Percentiles rank a stretch among this genome's conserved stretches.
These are phyloP conservation scores for Serinus canaria DNA, from an alignment of 2,113 vertebrate species.

Conservation along the genomic window DNA sequence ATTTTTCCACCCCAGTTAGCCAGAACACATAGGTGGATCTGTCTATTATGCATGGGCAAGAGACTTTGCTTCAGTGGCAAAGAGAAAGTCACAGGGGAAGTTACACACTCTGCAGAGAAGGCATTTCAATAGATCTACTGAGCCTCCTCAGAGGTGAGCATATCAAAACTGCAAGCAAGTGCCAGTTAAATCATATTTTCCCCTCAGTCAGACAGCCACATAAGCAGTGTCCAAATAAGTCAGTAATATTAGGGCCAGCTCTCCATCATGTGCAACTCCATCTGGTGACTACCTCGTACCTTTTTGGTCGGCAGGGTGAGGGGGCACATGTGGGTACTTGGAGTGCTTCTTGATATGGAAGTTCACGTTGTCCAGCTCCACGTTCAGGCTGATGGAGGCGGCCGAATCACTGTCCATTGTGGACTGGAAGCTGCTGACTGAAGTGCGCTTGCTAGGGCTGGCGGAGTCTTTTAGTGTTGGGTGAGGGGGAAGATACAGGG, in stretches of 20 bases:
- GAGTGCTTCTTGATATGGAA: conserved; percentile 99
- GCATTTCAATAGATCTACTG: background rate
- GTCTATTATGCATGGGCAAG: background rate
- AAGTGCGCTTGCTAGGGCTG: conserved; percentile 97
- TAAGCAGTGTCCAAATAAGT: conserved; percentile 16
- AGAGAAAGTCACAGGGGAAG: conserved; percentile 73
- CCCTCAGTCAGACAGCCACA: conserved; percentile 6
- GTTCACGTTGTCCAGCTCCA: conserved; percentile 99
- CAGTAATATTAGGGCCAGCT: conserved; percentile 10
- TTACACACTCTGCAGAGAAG: conserved; percentile 72
- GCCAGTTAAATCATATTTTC: background rate
- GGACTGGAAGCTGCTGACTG: conserved; percentile 98
- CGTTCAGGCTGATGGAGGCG: conserved; percentile 96
- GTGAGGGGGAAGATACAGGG: conserved; percentile 71
- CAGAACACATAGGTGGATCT: background rate
- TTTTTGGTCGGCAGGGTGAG: conserved; percentile 92
- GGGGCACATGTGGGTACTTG: conserved; percentile 95
- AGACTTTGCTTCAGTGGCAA: conserved; percentile 55
- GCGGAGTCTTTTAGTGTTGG: conserved; percentile 86
- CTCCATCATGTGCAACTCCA: conserved; percentile 68
- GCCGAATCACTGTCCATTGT: conserved; percentile 97
- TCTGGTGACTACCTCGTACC: conserved; percentile 80
- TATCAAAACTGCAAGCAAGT: conserved; percentile 30
- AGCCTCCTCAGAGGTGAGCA: conserved; percentile 43
- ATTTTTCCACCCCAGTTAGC: background rate